Base-by-base conservation (phyloP, 2,113 vertebrate genomes). In the Festucalex cinctus region DNA sequence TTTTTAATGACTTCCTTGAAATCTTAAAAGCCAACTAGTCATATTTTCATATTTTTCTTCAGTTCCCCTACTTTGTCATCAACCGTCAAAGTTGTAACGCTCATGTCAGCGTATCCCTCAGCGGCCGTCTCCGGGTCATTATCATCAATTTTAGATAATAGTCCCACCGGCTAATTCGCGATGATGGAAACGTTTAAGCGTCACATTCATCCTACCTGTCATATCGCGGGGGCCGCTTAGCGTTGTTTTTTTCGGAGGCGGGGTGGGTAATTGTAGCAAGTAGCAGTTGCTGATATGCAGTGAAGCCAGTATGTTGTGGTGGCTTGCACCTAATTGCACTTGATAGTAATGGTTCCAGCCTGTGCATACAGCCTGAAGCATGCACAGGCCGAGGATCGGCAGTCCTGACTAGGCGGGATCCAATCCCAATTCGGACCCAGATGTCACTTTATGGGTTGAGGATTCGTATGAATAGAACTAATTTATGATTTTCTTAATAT, bases 261-360 rank as follows among this genome's bases (percentile, higher is more conserved):
- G 37, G 59, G 37, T 37, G n/a, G 36, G 35, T 61, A 61, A 61
- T 32, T 51, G 24, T 65, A 48, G 63, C 63, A 6, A 48, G 63
- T 71, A 76, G 54, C 54, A 35, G 26, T 57, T 32, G 14, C 54
- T 57, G 82, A 75, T 85, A 85, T 65, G 68, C 75, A 73, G 75
- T 65, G 63, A 83, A 82, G 82, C 86, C 13, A 74, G 85, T 83
- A 74, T 84, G 78, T 87, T 84, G 85, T 85, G 80, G 85, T 82
- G 77, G 76, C 65, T 80, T 83, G 79, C 62, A 78, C 77, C 85
- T 90, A 88, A 90, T 90, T 86, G 85, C 83, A 88, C 74, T 81
- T 90, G 88, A 90, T 87, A 83, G 87, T 90, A 90, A 90, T 88
- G 80, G 83, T 83, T 90, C 82, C 88, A 85, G 85, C 76, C 84